These are phyloP conservation scores for Lethocerus indicus DNA, from an alignment of 1,140 invertebrate species.

Conservation along the genomic window DNA sequence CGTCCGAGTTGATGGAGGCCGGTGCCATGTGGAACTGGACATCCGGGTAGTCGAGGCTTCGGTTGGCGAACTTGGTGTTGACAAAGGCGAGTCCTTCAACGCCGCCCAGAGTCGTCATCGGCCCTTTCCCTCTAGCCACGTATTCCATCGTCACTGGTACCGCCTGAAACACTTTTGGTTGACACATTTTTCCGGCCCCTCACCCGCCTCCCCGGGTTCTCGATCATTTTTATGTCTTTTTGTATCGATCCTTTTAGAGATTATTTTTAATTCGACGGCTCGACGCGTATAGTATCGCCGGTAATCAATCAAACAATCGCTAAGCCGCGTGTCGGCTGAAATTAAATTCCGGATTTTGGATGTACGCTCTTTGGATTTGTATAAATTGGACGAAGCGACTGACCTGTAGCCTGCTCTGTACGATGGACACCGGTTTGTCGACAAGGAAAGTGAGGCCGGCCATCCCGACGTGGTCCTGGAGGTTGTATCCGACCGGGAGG, in stretches of 20 bases:
- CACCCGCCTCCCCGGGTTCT: too few species aligned
- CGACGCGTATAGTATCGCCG: too few species aligned
- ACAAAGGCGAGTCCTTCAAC: conserved; percentile 73
- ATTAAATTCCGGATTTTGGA: too few species aligned
- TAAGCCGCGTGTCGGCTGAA: too few species aligned
- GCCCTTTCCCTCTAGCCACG: conserved; percentile 52
- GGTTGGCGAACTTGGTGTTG: conserved; percentile 63
- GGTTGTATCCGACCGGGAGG: conserved; percentile 45
- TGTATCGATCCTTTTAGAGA: too few species aligned
- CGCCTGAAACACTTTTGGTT: conserved; percentile 49
- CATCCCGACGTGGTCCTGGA: conserved; percentile 70
- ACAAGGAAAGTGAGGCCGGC: conserved; percentile 63
- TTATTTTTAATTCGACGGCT: too few species aligned
- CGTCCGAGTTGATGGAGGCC: conserved; percentile 64
- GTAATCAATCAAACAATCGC: too few species aligned
- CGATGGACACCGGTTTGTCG: conserved; percentile 54
- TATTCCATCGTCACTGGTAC: conserved; percentile 63
- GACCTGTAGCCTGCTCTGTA: conserved; percentile 34
- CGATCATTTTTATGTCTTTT: too few species aligned
- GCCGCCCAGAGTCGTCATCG: conserved; percentile 68
- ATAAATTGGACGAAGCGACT: neutral
- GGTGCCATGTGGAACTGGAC: conserved; percentile 78
- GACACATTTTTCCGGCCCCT: too few species aligned
- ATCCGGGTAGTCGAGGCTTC: conserved; percentile 54
- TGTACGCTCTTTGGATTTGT: neutral